Percentiles rank a stretch among this genome's conserved stretches.
phyloP scores from a whole-genome alignment of 2,797 vertebrate species.

The Pangasius mekongensis region DNA sequence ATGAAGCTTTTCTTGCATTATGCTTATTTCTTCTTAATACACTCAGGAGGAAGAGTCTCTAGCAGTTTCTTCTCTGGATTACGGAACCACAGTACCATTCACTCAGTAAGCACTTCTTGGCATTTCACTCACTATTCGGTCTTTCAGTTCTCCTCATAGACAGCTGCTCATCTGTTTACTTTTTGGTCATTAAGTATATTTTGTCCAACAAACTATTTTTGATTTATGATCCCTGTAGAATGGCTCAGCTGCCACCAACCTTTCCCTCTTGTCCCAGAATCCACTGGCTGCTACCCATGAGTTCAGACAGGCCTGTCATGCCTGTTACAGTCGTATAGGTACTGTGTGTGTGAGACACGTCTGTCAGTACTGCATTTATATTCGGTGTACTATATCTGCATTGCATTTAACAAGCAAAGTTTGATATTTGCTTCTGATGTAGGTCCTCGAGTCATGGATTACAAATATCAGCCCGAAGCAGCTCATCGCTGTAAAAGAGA shows the following conservation, averaged over 20 bases:
- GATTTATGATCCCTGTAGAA: constrained; percentile 66
- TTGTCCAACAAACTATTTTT: background rate
- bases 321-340: constrained; percentile 98
- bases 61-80: constrained; percentile 81
- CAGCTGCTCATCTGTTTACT: background rate
- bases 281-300: constrained; percentile 90
- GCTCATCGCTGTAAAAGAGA: constrained; percentile 97
- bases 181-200: background rate
- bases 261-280: constrained; percentile 91
- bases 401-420: background rate
- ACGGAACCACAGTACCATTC: constrained; percentile 72
- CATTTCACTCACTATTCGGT: background rate
- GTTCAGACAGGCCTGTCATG: constrained; percentile 95
- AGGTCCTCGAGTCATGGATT: constrained; percentile 94
- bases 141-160: background rate
- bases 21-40: constrained; percentile 37
- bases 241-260: constrained; percentile 80
- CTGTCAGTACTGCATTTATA: background rate
- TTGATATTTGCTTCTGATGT: background rate
- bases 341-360: constrained; percentile 21
- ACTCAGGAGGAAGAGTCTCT: constrained; percentile 76
- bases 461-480: constrained; percentile 91
- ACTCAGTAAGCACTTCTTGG: constrained; percentile 67
- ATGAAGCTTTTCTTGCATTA: background rate
- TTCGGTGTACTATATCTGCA: background rate